These are phyloP conservation scores for Metaphire vulgaris DNA, from an alignment of 1,140 invertebrate species.

Conservation along the genomic window DNA sequence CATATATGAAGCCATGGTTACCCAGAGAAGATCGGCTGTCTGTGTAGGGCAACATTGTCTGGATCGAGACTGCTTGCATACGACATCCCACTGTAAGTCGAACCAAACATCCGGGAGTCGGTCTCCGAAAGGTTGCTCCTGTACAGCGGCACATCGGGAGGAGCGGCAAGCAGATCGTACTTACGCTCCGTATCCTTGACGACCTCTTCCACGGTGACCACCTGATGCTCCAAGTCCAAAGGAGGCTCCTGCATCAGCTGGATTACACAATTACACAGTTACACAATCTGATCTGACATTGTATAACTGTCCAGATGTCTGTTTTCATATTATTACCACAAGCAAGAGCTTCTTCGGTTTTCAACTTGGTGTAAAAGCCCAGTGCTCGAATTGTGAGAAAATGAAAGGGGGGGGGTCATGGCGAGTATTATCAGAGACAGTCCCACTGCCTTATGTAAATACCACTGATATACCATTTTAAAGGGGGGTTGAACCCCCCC, in stretches of 20 bases:
- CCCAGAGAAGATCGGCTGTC: conserved; percentile 74
- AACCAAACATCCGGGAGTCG: conserved; percentile 30
- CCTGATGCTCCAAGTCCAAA: not conserved
- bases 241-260: not conserved
- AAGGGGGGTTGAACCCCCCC: too few species aligned
- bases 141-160: not conserved
- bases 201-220: not conserved
- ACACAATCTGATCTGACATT: too few species aligned
- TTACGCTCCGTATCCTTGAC: not conserved
- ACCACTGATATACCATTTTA: too few species aligned
- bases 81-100: conserved; percentile 48
- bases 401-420: too few species aligned
- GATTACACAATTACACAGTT: too few species aligned
- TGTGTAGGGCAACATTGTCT: conserved; percentile 80
- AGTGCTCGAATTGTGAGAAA: too few species aligned
- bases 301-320: too few species aligned
- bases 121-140: conserved; percentile 21
- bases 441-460: too few species aligned
- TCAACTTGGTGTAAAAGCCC: too few species aligned
- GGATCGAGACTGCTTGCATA: conserved; percentile 61
- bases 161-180: not conserved
- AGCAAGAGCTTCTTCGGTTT: too few species aligned
- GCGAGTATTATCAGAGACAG: too few species aligned
- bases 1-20: conserved; percentile 50
- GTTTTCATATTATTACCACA: too few species aligned